Evolutionary conservation across 2,888 invertebrate species (phyloP), one percentile per base, ranked within the genome.

Genomic region (Antheraea yamamai): DNA sequence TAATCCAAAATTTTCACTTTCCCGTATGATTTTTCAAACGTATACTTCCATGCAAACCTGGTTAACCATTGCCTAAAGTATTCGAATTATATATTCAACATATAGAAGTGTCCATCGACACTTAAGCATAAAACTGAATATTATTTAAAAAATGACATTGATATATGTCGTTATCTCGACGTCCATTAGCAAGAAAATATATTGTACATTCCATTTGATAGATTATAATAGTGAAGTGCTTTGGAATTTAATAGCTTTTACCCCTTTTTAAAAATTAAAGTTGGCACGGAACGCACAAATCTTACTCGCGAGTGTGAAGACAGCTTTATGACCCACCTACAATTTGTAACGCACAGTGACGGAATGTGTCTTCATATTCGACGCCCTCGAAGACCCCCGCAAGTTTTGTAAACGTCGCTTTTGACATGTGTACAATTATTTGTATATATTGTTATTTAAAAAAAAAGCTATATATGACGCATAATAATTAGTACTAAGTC

Each of bases 301-400:
- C 74, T 74, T 35, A 35, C 66, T 76, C 72, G 73, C 75, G 73
- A 76, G 71, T 74, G 75, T 66, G 74, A 51, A 75, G 77, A 75
- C 75, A 77, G 75, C 76, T 75, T 77, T 75, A 77, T 75, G 73
- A 47, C 39, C 73, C 70, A 70, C 73, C 75, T 55, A 70, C 35
- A 73, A 55, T 70, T 75, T 61, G 58, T 58, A 39, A 12, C 47
- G 73, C 58, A 39, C 73, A 73, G 75, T 30, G 39, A 23, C 68
- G 47, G 35, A 75, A 4, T 73, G 18, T 18, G 58, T 20, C 23
- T 4, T 52, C 23, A n/a, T 35, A 14, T 4, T 2, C 20, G 73
- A 52, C 70, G 23, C 47, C 14, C 73, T 16, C 47, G 47, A n/a
- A 10, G 35, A n/a, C n/a, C 35, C 35, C 73, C 55, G 10, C 16